Evolutionary conservation across 2,888 invertebrate genomes (phyloP), one percentile per base, ranked within the genome.

Genomic region (Allacma fusca): DNA sequence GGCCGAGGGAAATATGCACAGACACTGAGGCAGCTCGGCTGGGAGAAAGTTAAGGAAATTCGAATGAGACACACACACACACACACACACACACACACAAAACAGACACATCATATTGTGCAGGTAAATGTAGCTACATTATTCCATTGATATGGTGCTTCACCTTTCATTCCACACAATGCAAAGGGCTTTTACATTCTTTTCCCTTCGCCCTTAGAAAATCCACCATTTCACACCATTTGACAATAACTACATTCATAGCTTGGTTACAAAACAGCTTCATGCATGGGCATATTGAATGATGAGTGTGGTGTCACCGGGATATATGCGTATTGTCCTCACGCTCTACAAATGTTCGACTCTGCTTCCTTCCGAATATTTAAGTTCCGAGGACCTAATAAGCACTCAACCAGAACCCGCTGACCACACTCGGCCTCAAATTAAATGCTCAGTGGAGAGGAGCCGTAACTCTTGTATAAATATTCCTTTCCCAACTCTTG

Each of bases 191-290:
- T 73, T 73, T 62, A 43, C 73, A 62, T 73, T 62, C 62, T 62
- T 44, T 34, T 62, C 59, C 64, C 62, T 62, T 71, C 57, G 34
- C 50, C 50, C 62, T 62, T 62, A 62, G 1, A 73, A 50, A 70
- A 70, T 62, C 62, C 40, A 59, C 57, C 73, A 73, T 59, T 71
- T 73, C 73, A 64, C 73, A 73, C 73, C 73, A 40, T 26, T 59
- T n/a, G n/a, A 40, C 64, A 62, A 62, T 73, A 73, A 73, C 62
- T 62, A 73, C 73, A 12, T 40, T 13, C 34, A 50, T 50, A 34
- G 57, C 43, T 70, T 70, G 23, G 50, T 50, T 16, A 50, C 50
- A 50, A 21, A 65, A 26, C n/a, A 12, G 5, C n/a, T 12, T 28
- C 65, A 28, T 29, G 5, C 13, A 23, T 29, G n/a, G 9, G 12